These are phyloP conservation scores for Sinohyriopsis cumingii DNA, from an alignment of 2,888 invertebrate species.

Conservation along the genomic window DNA sequence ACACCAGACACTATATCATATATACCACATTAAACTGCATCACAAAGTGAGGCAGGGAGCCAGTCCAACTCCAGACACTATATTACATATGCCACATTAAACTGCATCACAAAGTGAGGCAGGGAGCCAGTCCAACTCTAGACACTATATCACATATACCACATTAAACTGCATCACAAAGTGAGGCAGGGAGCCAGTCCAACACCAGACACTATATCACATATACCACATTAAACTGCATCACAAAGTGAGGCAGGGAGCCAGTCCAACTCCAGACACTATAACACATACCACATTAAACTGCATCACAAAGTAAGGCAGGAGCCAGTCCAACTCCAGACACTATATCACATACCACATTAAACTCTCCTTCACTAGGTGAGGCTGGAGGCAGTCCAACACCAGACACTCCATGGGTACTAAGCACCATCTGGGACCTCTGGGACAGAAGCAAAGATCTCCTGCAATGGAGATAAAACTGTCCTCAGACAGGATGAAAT, in stretches of 20 bases:
- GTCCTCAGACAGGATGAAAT: neutral
- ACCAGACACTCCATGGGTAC: conserved; percentile 50
- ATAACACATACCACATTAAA: conserved; percentile 4
- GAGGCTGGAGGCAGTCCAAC: conserved; percentile 65
- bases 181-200: too few relatives aligned
- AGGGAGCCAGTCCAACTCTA: conserved; percentile 61
- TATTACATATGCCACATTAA: neutral
- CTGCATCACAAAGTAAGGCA: conserved; percentile 61
- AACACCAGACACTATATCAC: too few relatives aligned
- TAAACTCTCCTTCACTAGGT: conserved; percentile 60
- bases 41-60: conserved; percentile 66
- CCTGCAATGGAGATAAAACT: conserved; percentile 33
- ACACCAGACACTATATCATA: too few relatives aligned
- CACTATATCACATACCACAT: conserved; percentile 6
- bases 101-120: conserved; percentile 65
- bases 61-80: conserved; percentile 51
- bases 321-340: conserved; percentile 61
- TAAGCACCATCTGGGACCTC: conserved; percentile 58
- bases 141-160: too few relatives aligned
- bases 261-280: too few relatives aligned
- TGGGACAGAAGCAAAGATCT: conserved; percentile 55
- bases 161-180: too few relatives aligned
- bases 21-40: conserved; percentile 21
- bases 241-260: too few relatives aligned
- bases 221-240: too few relatives aligned